Base-by-base conservation (phyloP, 2,888 invertebrate species). In the Cataglyphis livida region DNA sequence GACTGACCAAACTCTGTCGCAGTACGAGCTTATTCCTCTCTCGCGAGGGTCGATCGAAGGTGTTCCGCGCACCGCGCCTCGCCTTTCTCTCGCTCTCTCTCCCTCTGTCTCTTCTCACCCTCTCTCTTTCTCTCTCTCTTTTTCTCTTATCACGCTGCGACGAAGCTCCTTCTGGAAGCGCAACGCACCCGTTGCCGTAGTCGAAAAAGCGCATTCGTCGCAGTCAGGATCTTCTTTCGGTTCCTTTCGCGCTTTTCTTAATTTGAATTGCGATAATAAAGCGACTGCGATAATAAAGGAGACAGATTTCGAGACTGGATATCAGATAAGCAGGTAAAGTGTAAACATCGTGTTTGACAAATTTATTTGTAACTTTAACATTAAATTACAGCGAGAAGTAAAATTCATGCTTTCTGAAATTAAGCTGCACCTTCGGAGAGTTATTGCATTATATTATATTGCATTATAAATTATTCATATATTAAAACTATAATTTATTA, bases 21-120 rank as follows among this genome's bases (percentile, higher is more conserved):
- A 93, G 93, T 93, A 48, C 44, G 70, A 59, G 59, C 87, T 83
- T 85, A 38, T 66, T 66, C 44, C 66, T 70, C 44, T 79, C 57
- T 21, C 25, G 86, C 89, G 92, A 51, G 51, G 93, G 92, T 93
- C 93, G 93, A 93, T 93, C 93, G 93, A 93, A 93, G 92, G 90
- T 89, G 82, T 88, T 90, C 90, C 91, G 89, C 91, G 88, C 71
- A 61, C 89, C 85, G 85, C 88, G 87, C 86, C 87, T 84, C 89
- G 86, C 84, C 85, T 84, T 82, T 65, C 68, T 62, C 38, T 81
- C 79, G 82, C 70, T 41, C 57, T 66, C 78, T 44, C 38, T 59
- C 32, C 7, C 70, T 57, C 10, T 35, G 41, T 12, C 4, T 4
- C 12, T 21, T 35, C 35, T 12, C 15, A 18, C 28, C n/a, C 28